phyloP scores from a whole-genome alignment of 2,113 vertebrate genomes.

The Lagopus muta region DNA sequence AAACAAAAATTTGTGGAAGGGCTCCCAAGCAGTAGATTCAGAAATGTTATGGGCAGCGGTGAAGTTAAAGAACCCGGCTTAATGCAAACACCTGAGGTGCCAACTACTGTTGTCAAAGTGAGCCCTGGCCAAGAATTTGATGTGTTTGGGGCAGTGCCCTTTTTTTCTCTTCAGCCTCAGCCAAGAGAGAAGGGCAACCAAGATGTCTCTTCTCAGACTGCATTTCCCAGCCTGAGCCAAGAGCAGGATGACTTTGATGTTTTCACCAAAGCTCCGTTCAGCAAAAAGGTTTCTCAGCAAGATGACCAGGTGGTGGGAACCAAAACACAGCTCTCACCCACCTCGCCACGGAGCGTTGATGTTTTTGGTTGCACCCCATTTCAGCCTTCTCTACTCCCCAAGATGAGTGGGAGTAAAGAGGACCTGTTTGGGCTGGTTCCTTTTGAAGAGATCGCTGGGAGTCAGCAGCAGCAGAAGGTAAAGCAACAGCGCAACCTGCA shows the following conservation, averaged over 20 bases:
- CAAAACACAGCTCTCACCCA: slow-evolving; percentile 71
- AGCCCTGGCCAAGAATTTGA: slow-evolving; percentile 77
- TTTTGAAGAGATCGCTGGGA: slow-evolving; percentile 83
- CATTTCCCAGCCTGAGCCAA: slow-evolving; percentile 67
- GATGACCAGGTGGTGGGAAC: slow-evolving; percentile 57
- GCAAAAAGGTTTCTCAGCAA: slow-evolving; percentile 80
- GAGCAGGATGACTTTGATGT: slow-evolving; percentile 90
- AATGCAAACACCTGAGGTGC: background rate
- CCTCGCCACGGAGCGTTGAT: slow-evolving; percentile 82
- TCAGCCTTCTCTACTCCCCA: slow-evolving; percentile 77
- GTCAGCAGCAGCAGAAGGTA: slow-evolving; percentile 85
- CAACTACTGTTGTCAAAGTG: background rate
- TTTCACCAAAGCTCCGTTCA: slow-evolving; percentile 96
- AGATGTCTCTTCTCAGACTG: slow-evolving; percentile 68
- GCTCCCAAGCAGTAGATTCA: slow-evolving; percentile 41
- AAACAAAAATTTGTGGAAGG: slow-evolving; percentile 61
- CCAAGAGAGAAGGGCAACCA: slow-evolving; percentile 37
- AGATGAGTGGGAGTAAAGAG: slow-evolving; percentile 74
- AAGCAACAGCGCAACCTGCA: slow-evolving; percentile 92
- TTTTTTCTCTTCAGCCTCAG: slow-evolving; percentile 73
- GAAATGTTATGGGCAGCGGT: background rate
- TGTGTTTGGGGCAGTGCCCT: slow-evolving; percentile 91
- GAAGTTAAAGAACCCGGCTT: background rate
- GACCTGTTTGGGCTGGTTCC: slow-evolving; percentile 86
- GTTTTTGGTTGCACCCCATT: slow-evolving; percentile 93